Percentiles rank a stretch among this genome's conserved stretches.
Conservation (phyloP, 2,113 vertebrate species). For the Sceloporus tristichus region DNA sequence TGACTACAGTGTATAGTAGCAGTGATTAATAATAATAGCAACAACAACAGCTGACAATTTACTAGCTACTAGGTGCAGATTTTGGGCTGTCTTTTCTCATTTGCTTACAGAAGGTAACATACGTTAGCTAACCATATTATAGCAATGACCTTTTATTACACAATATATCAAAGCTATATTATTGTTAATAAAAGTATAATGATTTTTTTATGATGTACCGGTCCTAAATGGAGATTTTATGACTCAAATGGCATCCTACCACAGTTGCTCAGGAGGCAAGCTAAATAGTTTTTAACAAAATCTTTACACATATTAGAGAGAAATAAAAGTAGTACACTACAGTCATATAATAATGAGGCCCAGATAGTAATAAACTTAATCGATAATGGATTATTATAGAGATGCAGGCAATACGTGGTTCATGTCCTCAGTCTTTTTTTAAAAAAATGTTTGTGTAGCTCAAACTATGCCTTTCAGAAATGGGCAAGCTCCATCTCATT, state of each 20-base stretch:
- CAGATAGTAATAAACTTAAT: constrained; percentile 61
- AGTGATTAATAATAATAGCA: background rate
- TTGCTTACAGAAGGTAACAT: constrained; percentile 60
- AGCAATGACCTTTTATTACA: constrained; percentile 62
- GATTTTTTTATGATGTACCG: constrained; percentile 47
- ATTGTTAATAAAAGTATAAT: constrained; percentile 60
- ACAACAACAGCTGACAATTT: background rate
- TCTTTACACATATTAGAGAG: constrained; percentile 47
- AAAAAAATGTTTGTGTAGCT: background rate
- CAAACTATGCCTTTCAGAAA: background rate
- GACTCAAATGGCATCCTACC: constrained; percentile 51
- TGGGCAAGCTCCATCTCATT: background rate
- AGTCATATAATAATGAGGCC: constrained; percentile 47
- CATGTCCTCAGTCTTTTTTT: background rate
- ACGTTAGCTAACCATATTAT: constrained; percentile 62
- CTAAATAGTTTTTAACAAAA: constrained; percentile 25
- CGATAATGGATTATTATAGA: constrained; percentile 51
- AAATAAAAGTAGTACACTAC: constrained; percentile 54
- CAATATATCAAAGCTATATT: constrained; percentile 62
- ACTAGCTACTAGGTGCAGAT: constrained; percentile 46
- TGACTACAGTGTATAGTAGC: too few relatives aligned
- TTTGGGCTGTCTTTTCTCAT: constrained; percentile 55
- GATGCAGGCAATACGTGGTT: constrained; percentile 37
- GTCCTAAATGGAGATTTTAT: constrained; percentile 48
- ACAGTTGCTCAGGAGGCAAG: constrained; percentile 44